Percentiles rank a stretch among this genome's conserved stretches.
These are phyloP conservation scores for Drosophila pseudotakahashii DNA, from an alignment of 2,888 invertebrate species.

Conservation along the genomic window DNA sequence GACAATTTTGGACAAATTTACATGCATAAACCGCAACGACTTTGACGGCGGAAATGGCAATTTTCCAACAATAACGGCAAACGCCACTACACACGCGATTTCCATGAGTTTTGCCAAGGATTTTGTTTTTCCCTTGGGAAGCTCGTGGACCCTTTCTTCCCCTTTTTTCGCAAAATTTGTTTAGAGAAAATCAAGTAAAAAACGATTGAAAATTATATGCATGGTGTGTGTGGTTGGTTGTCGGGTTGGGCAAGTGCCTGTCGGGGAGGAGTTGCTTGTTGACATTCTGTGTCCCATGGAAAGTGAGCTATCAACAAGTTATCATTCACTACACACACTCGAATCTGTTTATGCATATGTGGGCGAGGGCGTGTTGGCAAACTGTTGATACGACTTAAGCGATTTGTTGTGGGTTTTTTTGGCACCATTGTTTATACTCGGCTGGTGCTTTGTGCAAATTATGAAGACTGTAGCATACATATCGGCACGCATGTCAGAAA, in stretches of 20 bases:
- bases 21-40: conserved; percentile 73
- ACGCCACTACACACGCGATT: conserved; percentile 66
- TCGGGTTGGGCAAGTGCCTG: conserved; percentile 10
- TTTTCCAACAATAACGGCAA: conserved; percentile 67
- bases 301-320: conserved; percentile 79
- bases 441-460: conserved; percentile 56
- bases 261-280: conserved; percentile 55
- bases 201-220: conserved; percentile 75
- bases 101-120: conserved; percentile 40
- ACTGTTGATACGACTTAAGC: conserved; percentile 81
- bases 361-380: conserved; percentile 58
- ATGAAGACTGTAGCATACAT: conserved; percentile 60
- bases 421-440: conserved; percentile 54
- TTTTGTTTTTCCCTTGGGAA: conserved; percentile 38
- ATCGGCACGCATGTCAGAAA: conserved; percentile 21
- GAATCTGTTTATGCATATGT: conserved; percentile 42
- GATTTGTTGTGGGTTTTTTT: conserved; percentile 76
- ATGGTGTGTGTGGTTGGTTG: conserved; percentile 27
- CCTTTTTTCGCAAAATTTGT: conserved; percentile 61
- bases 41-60: conserved; percentile 70
- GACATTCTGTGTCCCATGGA: conserved; percentile 63
- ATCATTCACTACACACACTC: conserved; percentile 75
- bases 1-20: conserved; percentile 81
- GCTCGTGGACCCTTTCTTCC: conserved; percentile 50
- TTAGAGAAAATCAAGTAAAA: conserved; percentile 73